Conservation (phyloP, 2,888 invertebrate species). For the Tetramorium bicarinatum region DNA sequence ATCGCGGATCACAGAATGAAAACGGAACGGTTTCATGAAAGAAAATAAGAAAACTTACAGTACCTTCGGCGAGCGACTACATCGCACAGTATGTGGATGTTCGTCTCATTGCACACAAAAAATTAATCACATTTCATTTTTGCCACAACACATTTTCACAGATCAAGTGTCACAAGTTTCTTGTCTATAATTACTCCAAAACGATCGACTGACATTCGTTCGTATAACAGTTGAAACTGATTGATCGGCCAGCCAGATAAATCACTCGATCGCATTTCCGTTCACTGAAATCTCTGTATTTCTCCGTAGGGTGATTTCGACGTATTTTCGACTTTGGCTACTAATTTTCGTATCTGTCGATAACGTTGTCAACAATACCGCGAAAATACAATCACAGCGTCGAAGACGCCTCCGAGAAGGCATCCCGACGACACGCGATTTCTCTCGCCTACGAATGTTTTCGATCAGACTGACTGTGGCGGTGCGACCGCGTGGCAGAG, state of each 20-base stretch:
- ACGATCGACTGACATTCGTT: not conserved
- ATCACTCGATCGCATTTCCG: not conserved
- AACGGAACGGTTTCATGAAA: not conserved
- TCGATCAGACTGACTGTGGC: conserved; percentile 50
- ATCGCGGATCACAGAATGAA: not conserved
- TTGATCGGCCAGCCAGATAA: not conserved
- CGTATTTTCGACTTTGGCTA: too few species aligned
- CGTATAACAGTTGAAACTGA: not conserved
- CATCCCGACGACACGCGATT: conserved; percentile 18
- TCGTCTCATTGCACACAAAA: not conserved
- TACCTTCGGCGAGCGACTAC: not conserved
- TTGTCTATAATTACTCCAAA: not conserved
- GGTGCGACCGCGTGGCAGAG: conserved; percentile 45
- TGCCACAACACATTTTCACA: not conserved
- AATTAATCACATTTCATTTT: conserved; percentile 4
- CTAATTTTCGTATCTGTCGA: not conserved
- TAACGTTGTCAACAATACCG: not conserved
- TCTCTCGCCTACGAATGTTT: conserved; percentile 47
- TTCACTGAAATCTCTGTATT: not conserved
- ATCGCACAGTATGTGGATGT: not conserved
- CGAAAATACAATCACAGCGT: not conserved
- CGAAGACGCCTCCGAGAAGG: not conserved
- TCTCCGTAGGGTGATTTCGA: not conserved
- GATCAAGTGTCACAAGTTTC: not conserved
- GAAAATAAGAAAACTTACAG: not conserved